phyloP scores from a whole-genome alignment of 2,888 invertebrate genomes.

The Hypsopygia costalis region DNA sequence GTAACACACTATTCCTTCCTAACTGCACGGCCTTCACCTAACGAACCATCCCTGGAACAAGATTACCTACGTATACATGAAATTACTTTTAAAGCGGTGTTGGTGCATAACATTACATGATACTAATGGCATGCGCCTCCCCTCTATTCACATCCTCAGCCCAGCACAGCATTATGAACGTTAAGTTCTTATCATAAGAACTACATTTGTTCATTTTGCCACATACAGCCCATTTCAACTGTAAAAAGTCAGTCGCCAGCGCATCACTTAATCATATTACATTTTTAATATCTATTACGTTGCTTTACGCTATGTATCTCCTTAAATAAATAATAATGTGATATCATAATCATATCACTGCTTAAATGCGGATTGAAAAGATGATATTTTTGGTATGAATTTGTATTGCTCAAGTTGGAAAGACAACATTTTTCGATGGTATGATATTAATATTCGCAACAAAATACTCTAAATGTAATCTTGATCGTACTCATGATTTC shows the following conservation, averaged over 20 bases:
- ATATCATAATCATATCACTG: constrained; percentile 72
- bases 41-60: constrained; percentile 28
- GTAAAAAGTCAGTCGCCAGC: constrained; percentile 10
- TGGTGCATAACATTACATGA: constrained; percentile 36
- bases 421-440: constrained; percentile 50
- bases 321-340: constrained; percentile 53
- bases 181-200: constrained; percentile 1
- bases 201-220: constrained; percentile 7
- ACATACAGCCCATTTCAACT: constrained; percentile 1
- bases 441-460: constrained; percentile 45
- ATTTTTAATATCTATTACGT: constrained; percentile 3
- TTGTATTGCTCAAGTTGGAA: constrained; percentile 70
- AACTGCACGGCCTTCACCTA: constrained; percentile 53
- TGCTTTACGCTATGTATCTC: constrained; percentile 26
- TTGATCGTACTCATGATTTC: constrained; percentile 31
- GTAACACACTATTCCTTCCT: constrained; percentile 41
- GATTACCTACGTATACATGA: constrained; percentile 31
- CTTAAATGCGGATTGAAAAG: constrained; percentile 52
- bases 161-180: constrained; percentile 33
- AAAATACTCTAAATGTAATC: constrained; percentile 42
- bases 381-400: constrained; percentile 72
- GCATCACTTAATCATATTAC: neutral
- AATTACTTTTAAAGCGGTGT: constrained; percentile 28
- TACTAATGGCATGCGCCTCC: constrained; percentile 60
- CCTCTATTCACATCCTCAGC: constrained; percentile 42